Percentiles rank a stretch among this genome's conserved stretches.
These are phyloP conservation scores for Caradrina clavipalpis DNA, from an alignment of 2,888 invertebrate genomes.

Conservation along the genomic window DNA sequence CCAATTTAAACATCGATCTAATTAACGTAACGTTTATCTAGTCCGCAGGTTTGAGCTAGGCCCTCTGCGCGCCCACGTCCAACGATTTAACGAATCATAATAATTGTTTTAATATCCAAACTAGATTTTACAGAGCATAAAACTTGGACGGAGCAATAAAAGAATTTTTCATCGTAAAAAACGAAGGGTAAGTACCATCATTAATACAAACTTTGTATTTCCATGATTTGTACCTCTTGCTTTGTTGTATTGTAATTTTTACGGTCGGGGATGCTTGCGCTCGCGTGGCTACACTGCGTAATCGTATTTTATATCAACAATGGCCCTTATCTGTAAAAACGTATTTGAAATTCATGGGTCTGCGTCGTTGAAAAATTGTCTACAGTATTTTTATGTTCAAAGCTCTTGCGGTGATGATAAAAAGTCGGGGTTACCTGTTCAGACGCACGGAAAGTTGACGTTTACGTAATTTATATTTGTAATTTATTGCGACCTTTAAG, in stretches of 20 bases:
- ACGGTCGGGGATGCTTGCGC: conserved; percentile 79
- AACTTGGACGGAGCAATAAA: conserved; percentile 74
- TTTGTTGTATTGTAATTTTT: conserved; percentile 89
- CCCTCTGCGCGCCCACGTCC: conserved; percentile 26
- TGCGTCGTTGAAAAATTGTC: conserved; percentile 85
- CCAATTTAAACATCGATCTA: too few species aligned
- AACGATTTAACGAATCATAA: conserved; percentile 61
- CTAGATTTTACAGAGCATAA: conserved; percentile 72
- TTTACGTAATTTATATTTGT: conserved; percentile 70
- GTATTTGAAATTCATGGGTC: conserved; percentile 88
- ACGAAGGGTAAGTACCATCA: conserved; percentile 77
- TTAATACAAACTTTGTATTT: conserved; percentile 86
- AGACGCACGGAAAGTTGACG: conserved; percentile 73
- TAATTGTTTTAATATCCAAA: conserved; percentile 70
- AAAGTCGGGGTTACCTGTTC: conserved; percentile 74
- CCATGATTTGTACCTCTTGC: conserved; percentile 85
- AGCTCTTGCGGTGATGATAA: conserved; percentile 79
- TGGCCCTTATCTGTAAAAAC: conserved; percentile 87
- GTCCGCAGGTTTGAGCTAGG: not conserved
- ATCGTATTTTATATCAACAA: conserved; percentile 89
- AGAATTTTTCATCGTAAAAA: conserved; percentile 80
- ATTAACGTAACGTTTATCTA: not conserved
- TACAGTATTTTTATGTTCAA: conserved; percentile 83
- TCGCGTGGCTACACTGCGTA: conserved; percentile 87
- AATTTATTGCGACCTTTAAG: conserved; percentile 68